Base-by-base conservation (phyloP, 2,113 vertebrate species). In the Siphamia tubifer region DNA sequence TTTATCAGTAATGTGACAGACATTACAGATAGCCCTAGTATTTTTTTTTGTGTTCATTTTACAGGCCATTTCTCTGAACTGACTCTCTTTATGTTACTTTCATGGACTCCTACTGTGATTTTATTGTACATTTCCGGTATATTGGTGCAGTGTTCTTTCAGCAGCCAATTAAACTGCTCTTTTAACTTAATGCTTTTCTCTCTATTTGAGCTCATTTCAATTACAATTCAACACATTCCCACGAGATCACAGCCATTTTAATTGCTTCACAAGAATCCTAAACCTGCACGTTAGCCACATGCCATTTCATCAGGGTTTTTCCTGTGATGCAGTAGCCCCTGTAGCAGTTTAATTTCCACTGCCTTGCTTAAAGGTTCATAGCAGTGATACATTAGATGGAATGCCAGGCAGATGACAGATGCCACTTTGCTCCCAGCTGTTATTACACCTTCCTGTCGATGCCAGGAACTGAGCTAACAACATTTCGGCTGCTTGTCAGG, bases 131-230 rank as follows among this genome's bases (percentile, higher is more conserved):
- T 44, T 76, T 51, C 24, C 57, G 19, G 35, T 44, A 24, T 1
- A 7, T 24, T 1, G 34, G 10, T n/a, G 8, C 36, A 2, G 34
- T 4, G 1, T 35, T 48, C 39, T 52, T 65, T 27, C 19, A 9
- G 31, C 40, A 27, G 38, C 60, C 67, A 20, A 38, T 67, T 63
- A 44, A 69, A 44, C 24, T 5, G 55, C 56, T 52, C 60, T 6
- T n/a, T 58, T 45, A 51, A 54, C n/a, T 60, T 52, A 53, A 66
- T 34, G 23, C 21, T 51, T 49, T 19, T 21, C 54, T 30, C 44
- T 53, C 48, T 31, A 28, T 66, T 84, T 42, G 65, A 54, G 58
- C 13, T 64, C 0, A 60, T 82, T 77, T 84, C 62, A 66, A 38
- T 82, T 45, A 60, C 25, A 49, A 4, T 53, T 56, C 35, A 28